phyloP scores from a whole-genome alignment of 2,888 invertebrate species.

The Mythimna pallens region DNA sequence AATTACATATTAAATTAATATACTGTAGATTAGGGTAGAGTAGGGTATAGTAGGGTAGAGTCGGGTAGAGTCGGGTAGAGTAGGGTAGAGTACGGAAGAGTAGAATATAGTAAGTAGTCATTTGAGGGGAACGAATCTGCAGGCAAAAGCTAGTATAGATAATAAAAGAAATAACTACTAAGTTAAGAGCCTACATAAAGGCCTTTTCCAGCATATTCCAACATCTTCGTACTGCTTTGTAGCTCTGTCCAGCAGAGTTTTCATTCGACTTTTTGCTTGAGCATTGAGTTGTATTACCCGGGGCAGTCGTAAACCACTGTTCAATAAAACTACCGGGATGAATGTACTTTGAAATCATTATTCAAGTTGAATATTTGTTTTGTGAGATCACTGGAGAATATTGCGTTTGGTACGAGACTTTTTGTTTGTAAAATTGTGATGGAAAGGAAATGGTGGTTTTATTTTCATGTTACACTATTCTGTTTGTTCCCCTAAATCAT shows the following conservation, averaged over 20 bases:
- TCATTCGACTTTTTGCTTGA: constrained; percentile 65
- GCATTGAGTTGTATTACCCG: constrained; percentile 53
- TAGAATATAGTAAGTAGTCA: no score
- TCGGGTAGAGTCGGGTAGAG: no score
- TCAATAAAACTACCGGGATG: constrained; percentile 46
- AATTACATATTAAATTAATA: no score
- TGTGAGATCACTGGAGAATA: constrained; percentile 11
- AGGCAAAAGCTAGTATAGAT: no score
- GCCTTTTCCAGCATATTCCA: constrained; percentile 28
- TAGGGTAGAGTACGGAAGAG: no score
- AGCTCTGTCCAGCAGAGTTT: constrained; percentile 48
- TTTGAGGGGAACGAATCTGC: no score
- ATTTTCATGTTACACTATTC: not conserved
- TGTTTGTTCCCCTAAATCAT: no score
- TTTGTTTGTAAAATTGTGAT: not conserved
- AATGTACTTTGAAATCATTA: constrained; percentile 42
- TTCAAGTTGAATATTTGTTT: constrained; percentile 26
- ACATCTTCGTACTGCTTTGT: constrained; percentile 25
- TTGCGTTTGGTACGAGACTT: not conserved
- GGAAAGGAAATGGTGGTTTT: not conserved
- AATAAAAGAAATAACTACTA: no score
- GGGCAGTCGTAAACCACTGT: constrained; percentile 31
- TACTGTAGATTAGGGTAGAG: no score
- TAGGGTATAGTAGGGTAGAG: no score
- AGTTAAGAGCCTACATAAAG: not conserved